phyloP scores from a whole-genome alignment of 2,888 invertebrate species.

The Drosophila ustulata region DNA sequence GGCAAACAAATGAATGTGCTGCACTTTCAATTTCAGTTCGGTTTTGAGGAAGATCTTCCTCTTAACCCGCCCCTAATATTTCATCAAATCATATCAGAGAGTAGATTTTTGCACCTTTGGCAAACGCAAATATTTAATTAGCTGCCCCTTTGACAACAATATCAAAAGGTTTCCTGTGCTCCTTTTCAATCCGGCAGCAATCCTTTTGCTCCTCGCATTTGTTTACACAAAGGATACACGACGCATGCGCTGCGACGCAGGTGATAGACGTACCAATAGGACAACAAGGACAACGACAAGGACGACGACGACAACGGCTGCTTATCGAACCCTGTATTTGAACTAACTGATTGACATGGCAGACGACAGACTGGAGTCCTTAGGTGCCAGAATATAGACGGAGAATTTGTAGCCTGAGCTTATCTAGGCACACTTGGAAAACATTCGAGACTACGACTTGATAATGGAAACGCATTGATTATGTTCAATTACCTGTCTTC shows the following conservation, averaged over 20 bases:
- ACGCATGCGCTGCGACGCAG: slow-evolving; percentile 68
- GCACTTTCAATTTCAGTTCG: slow-evolving; percentile 27
- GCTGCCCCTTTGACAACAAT: slow-evolving; percentile 60
- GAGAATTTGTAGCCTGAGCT: slow-evolving; percentile 32
- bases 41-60: slow-evolving; percentile 41
- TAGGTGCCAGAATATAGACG: slow-evolving; percentile 22
- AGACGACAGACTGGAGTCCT: slow-evolving; percentile 36
- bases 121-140: slow-evolving; percentile 75
- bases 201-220: slow-evolving; percentile 59
- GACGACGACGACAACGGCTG: slow-evolving; percentile 47
- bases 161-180: slow-evolving; percentile 54
- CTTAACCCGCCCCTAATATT: slow-evolving; percentile 68
- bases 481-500: slow-evolving; percentile 43
- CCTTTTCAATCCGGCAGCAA: slow-evolving; percentile 45
- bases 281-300: slow-evolving; percentile 6
- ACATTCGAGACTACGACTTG: slow-evolving; percentile 25
- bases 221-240: slow-evolving; percentile 68
- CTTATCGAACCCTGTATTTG: slow-evolving; percentile 67
- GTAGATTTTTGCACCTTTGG: slow-evolving; percentile 66
- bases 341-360: slow-evolving; percentile 51
- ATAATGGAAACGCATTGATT: slow-evolving; percentile 42
- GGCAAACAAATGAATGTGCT: slow-evolving; percentile 42
- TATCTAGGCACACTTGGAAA: slow-evolving; percentile 10
- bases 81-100: slow-evolving; percentile 60
- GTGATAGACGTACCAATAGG: slow-evolving; percentile 64